phyloP scores from a whole-genome alignment of 2,888 invertebrate genomes.

The Timandra comae region DNA sequence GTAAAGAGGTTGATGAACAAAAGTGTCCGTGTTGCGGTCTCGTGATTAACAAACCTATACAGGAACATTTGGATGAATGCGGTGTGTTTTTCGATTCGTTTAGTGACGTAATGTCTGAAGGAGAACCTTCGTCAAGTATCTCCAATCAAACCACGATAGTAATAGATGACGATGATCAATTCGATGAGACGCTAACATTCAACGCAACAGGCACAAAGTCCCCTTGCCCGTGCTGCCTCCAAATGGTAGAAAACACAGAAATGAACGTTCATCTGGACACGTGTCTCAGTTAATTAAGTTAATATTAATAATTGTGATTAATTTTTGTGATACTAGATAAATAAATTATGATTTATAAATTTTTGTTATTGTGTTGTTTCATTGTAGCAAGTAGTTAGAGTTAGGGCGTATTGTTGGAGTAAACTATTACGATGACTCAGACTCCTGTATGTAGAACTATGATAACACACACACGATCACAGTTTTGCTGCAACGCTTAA shows the following conservation, averaged over 20 bases:
- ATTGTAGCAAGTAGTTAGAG: neutral
- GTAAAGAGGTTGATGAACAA: constrained; percentile 22
- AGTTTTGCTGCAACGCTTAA: too few species aligned
- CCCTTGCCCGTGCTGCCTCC: constrained; percentile 79
- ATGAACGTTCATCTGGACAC: constrained; percentile 79
- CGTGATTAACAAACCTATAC: constrained; percentile 40
- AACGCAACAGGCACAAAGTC: constrained; percentile 65
- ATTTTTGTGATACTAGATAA: constrained; percentile 37
- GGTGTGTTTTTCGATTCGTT: constrained; percentile 54
- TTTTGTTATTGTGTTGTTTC: constrained; percentile 8
- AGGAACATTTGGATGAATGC: constrained; percentile 72
- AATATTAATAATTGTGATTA: constrained; percentile 4
- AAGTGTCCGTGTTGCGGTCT: constrained; percentile 66
- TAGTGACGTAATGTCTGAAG: constrained; percentile 50
- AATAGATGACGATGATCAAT: constrained; percentile 47
- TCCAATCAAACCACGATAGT: constrained; percentile 35
- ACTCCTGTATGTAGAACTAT: too few species aligned
- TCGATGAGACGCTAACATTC: constrained; percentile 49
- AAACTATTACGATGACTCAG: too few species aligned
- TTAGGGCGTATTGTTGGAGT: too few species aligned
- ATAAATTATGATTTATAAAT: constrained; percentile 1
- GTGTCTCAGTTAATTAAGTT: constrained; percentile 35
- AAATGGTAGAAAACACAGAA: constrained; percentile 60
- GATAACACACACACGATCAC: too few species aligned
- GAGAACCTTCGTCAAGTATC: constrained; percentile 37